A percentile compares a stretch with the other conserved stretches of the same genome.
Evolutionary conservation across 1,140 invertebrate species (phyloP).

Genomic region (Heliothis virescens): DNA sequence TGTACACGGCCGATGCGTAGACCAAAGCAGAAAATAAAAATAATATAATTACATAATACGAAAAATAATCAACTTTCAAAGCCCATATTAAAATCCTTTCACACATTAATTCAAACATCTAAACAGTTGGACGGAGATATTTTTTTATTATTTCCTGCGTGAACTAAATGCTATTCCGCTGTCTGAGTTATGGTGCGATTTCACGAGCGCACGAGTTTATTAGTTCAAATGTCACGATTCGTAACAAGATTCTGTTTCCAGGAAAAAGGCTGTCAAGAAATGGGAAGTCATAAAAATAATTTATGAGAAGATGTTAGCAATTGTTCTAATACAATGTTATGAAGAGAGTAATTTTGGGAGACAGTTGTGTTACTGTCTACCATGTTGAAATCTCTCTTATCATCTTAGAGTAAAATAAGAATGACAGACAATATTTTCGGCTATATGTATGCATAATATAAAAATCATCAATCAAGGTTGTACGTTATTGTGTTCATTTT

Average conservation of each 20-base stretch:
- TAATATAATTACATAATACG: too few species aligned
- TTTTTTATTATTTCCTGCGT: slow-evolving; percentile 24
- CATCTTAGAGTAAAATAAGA: too few species aligned
- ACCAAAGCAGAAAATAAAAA: too few species aligned
- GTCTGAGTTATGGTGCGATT: slow-evolving; percentile 25
- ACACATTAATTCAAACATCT: not conserved
- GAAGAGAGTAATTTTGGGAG: too few species aligned
- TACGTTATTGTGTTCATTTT: too few species aligned
- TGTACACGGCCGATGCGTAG: too few species aligned
- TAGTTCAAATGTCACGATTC: slow-evolving; percentile 28
- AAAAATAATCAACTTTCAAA: not conserved
- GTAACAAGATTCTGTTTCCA: not conserved
- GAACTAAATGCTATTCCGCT: slow-evolving; percentile 18
- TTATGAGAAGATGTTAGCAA: not conserved
- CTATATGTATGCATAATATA: too few species aligned
- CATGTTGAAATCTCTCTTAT: too few species aligned
- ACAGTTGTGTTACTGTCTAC: too few species aligned
- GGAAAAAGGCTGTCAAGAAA: not conserved
- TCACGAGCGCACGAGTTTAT: slow-evolving; percentile 23
- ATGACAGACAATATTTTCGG: too few species aligned
- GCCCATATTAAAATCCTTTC: not conserved
- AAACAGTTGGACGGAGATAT: not conserved
- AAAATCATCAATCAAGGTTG: too few species aligned
- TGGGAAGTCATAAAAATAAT: not conserved
- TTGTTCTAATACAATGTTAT: too few species aligned